phyloP scores from a whole-genome alignment of 2,797 vertebrate genomes.

The Anguilla anguilla region DNA sequence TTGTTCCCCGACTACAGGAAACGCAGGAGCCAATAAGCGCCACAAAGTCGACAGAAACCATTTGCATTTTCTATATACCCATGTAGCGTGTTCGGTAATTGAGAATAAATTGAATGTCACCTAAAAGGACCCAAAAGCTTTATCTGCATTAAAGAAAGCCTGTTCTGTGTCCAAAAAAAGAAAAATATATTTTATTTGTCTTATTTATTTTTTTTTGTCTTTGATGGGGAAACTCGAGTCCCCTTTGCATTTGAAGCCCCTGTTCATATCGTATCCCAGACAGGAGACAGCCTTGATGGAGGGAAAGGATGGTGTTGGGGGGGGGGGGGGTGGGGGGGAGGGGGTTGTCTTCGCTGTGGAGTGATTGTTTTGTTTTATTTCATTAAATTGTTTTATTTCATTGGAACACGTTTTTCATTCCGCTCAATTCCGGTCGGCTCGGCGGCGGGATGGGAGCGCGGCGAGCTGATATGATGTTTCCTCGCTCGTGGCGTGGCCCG shows the following conservation, averaged over 20 bases:
- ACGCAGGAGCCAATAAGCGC: conserved; percentile 47
- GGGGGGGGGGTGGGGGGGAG: background rate
- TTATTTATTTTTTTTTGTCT: conserved; percentile 32
- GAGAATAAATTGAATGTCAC: conserved; percentile 56
- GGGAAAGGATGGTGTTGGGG: background rate
- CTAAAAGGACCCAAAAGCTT: conserved; percentile 45
- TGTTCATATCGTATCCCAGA: conserved; percentile 27
- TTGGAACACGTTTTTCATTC: conserved; percentile 65
- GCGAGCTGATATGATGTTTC: conserved; percentile 81
- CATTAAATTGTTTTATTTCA: conserved; percentile 67
- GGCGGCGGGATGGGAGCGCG: conserved; percentile 65
- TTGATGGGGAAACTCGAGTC: conserved; percentile 30
- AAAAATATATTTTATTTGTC: conserved; percentile 26
- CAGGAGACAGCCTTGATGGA: conserved; percentile 33
- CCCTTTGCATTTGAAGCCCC: conserved; percentile 35
- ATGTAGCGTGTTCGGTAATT: conserved; percentile 44
- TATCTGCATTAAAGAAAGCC: conserved; percentile 46
- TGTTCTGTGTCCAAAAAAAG: conserved; percentile 28
- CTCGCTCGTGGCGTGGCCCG: conserved; percentile 79
- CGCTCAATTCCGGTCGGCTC: conserved; percentile 57
- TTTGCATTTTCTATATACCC: conserved; percentile 56
- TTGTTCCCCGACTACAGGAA: conserved; percentile 51
- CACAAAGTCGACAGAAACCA: conserved; percentile 52
- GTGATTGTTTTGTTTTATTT: conserved; percentile 50
- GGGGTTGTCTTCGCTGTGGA: conserved; percentile 21